Evolutionary conservation across 2,113 vertebrate species (phyloP).

Genomic region (Macrotis lagotis): DNA sequence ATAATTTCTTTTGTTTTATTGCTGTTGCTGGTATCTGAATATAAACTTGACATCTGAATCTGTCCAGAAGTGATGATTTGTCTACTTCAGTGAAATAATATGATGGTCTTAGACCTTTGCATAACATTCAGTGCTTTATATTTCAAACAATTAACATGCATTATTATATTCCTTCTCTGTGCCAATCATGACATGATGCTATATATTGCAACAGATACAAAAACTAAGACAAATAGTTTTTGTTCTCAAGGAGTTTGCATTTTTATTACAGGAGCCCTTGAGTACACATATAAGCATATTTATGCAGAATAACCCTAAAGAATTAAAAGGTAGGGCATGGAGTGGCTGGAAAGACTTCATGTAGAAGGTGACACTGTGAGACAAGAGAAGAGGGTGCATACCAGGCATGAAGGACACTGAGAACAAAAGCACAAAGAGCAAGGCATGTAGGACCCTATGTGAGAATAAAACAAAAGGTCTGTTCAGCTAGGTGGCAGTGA

Average conservation of each 20-base stretch:
- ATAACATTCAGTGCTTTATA: slow-evolving; percentile 17
- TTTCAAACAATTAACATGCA: slow-evolving; percentile 1
- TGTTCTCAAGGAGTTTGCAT: neutral
- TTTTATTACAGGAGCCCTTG: neutral
- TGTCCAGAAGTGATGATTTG: slow-evolving; percentile 56
- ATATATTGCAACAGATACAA: neutral
- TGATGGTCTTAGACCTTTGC: slow-evolving; percentile 33
- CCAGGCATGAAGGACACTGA: neutral
- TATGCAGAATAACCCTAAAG: neutral
- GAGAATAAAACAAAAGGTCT: neutral
- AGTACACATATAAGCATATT: neutral
- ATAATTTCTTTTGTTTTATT: neutral
- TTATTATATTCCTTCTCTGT: slow-evolving; percentile 24
- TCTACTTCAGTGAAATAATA: slow-evolving; percentile 47
- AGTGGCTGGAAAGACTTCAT: neutral
- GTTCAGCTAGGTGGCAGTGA: neutral
- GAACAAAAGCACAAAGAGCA: neutral
- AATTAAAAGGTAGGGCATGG: neutral
- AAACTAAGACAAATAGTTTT: neutral
- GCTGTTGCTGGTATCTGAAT: neutral
- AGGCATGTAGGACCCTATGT: neutral
- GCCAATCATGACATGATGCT: neutral
- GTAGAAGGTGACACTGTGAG: neutral
- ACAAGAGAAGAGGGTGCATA: neutral
- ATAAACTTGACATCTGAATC: slow-evolving; percentile 21